Base-by-base conservation (phyloP, 2,797 vertebrate species). In the Crypturellus tataupa region DNA sequence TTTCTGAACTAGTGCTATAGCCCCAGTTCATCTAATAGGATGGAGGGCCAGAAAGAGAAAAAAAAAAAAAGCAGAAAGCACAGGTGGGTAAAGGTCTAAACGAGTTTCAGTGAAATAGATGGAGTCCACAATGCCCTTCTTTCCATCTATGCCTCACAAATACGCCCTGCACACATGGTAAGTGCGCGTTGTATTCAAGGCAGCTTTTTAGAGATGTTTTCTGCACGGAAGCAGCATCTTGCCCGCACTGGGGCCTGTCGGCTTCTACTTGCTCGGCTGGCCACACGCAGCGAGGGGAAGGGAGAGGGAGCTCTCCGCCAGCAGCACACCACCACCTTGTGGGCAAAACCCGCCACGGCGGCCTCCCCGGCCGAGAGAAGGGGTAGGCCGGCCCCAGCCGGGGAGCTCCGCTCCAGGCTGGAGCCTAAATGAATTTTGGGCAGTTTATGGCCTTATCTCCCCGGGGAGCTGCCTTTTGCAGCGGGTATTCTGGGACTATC, bases 281-380 rank as follows among this genome's bases (percentile, higher is more conserved):
- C 10, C 2, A 1, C 11, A 27, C n/a, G 10, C 40, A 55, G 29
- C 1, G 3, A 64, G 21, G 55, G 77, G 58, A 70, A 91, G 29
- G 46, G 20, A 47, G 20, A 47, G 19, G 21, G 20, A 21, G 10
- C 19, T 37, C 79, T 96, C 72, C 37, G 53, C 71, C 80, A 12
- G 83, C 68, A 70, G 21, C 44, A 93, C 37, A 95, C 80, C 87
- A 62, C 96, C 97, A 91, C 92, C 96, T 62, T 65, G 93, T 95
- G 97, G 97, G 71, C 1, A 78, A 27, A 18, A 47, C 42, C 7
- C 9, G 11, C 11, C 21, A 18, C n/a, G 76, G 67, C 96, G 31
- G 47, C 42, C 37, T 56, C 53, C 33, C 23, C 9, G 4, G 27
- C 5, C 29, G 1, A 1, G 2, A 3, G 33, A 53, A 70, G 40